phyloP scores from a whole-genome alignment of 2,797 vertebrate genomes.

The Macropus fuliginosus region DNA sequence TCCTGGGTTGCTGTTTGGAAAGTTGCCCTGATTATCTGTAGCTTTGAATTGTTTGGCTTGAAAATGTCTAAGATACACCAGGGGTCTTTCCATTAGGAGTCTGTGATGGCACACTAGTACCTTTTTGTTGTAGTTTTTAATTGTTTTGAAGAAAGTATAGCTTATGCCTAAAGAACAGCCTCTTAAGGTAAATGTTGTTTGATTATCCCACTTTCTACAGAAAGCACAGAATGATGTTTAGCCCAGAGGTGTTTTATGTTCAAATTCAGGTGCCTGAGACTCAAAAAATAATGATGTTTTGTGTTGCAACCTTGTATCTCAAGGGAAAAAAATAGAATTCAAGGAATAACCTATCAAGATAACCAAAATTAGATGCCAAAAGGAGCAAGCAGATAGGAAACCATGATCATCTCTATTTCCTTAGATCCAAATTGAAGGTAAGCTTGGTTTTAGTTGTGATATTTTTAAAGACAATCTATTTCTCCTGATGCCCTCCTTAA shows the following conservation, averaged over 20 bases:
- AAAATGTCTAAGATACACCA: slow-evolving; percentile 16
- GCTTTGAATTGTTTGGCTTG: slow-evolving; percentile 29
- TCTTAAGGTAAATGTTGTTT: slow-evolving; percentile 40
- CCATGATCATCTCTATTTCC: slow-evolving; percentile 9
- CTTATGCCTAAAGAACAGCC: slow-evolving; percentile 5
- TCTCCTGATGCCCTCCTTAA: not conserved
- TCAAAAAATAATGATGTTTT: slow-evolving; percentile 48
- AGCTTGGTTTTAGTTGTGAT: slow-evolving; percentile 1
- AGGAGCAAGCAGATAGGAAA: slow-evolving; percentile 28
- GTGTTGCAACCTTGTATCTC: slow-evolving; percentile 4
- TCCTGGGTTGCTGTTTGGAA: not conserved
- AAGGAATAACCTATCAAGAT: slow-evolving; percentile 42
- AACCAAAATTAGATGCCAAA: slow-evolving; percentile 12
- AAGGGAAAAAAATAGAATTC: slow-evolving; percentile 20
- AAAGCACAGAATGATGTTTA: slow-evolving; percentile 40
- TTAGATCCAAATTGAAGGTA: slow-evolving; percentile 22
- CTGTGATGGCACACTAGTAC: not conserved
- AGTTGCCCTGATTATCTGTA: not conserved
- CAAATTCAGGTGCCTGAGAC: slow-evolving; percentile 38
- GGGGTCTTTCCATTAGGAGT: not conserved
- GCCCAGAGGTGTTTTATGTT: slow-evolving; percentile 55
- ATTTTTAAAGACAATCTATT: slow-evolving; percentile 26
- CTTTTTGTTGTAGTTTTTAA: not conserved
- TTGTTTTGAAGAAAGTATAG: slow-evolving; percentile 21
- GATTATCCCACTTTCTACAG: slow-evolving; percentile 43